Evolutionary conservation across 2,797 vertebrate species (phyloP), one percentile per base, ranked within the genome.

Genomic region (Pseudotriccus pelzelni): DNA sequence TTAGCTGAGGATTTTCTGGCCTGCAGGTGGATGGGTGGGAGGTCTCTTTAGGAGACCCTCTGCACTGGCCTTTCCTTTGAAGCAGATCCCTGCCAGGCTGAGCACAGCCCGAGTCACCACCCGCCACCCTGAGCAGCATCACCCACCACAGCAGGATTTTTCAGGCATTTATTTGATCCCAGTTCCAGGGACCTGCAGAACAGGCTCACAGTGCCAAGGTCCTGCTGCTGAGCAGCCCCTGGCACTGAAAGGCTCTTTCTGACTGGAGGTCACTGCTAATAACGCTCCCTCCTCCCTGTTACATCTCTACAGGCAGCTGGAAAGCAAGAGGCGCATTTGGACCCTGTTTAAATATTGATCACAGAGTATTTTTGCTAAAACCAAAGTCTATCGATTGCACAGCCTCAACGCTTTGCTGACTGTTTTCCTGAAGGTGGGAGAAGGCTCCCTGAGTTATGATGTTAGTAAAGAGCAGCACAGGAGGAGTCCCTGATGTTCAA

Each of bases 261-360:
- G 68, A 39, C 18, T 21, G 79, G 89, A 75, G 43, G 50, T 78
- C 43, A 49, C 43, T 9, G 21, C 43, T 91, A 91, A 94, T 13
- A 17, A 44, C 37, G 1, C 85, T 63, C 43, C 64, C 49, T 28
- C 30, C 66, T 63, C 69, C 52, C 53, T 2, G 5, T 11, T 37
- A 74, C 94, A 73, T 92, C 95, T 93, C 80, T 83, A 85, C 87
- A 90, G 94, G 93, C 96, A 93, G 93, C 95, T 94, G 97, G 87
- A 78, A 97, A 68, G 72, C 77, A 66, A 89, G 90, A 93, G 82
- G 74, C 44, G 17, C 53, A 32, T 94, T 87, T 97, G 96, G 96
- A 94, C 95, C 87, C 95, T 97, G 78, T 97, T 98, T 97, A 98
- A 98, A 97, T 98, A 98, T 98, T 97, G 97, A 98, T 98, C 97